Evolutionary conservation across 2,113 vertebrate genomes (phyloP), one percentile per base, ranked within the genome.

Genomic region (Lophius piscatorius): DNA sequence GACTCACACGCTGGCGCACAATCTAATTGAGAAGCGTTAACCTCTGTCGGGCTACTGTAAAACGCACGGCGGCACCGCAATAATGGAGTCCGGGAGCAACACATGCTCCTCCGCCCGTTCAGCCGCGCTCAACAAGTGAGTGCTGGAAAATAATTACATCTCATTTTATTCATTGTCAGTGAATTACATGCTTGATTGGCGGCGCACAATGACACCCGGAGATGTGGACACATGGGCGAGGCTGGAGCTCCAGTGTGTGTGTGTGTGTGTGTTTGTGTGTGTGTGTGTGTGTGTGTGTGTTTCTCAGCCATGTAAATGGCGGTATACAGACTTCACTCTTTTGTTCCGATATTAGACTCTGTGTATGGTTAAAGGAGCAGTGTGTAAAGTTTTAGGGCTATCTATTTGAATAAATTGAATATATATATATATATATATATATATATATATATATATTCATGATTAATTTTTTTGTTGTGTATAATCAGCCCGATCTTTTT

Each of bases 131-230:
- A 83, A 87, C 84, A 90, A 86, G 85, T 86, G 78, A 84, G 81
- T 77, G 83, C 88, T 81, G 67, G 51, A 73, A 71, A 81, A 85
- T 85, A 82, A 88, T 88, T 74, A 81, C 70, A 78, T 78, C 83
- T 84, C 63, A 78, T 87, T 90, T 87, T 61, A 80, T 83, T 83
- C 80, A 87, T 90, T 85, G 85, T 87, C 76, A 75, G 67, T 54
- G 68, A 88, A 88, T 88, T 85, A 85, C 67, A 80, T 80, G 86
- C 82, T 66, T 62, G 81, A 87, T 76, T 76, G 76, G 59, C 35
- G 9, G 2, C 10, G 8, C 67, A 88, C 82, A 90, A 85, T 84
- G 66, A 28, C 42, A 41, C 66, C 59, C 56, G 22, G 33, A 70
- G 76, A 78, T 72, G 72, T 62, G 73, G 71, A 69, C 58, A 50